Base-by-base conservation (phyloP, 2,888 invertebrate species). In the Bombylius discolor region DNA sequence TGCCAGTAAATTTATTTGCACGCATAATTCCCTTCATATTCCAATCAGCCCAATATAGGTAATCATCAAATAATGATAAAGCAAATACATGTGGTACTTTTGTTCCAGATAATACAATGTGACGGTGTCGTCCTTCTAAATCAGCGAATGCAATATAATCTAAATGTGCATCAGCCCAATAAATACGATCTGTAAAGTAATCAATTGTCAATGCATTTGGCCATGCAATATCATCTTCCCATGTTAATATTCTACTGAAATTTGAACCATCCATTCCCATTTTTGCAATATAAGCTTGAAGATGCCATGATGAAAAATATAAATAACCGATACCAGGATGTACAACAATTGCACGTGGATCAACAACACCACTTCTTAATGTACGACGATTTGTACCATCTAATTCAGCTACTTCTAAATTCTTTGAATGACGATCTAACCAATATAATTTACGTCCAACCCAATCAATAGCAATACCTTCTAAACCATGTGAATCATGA, bases 41-140 rank as follows among this genome's bases (percentile, higher is more conserved):
- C 98, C 99, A 99, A 70, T 99, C 99, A 1, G 96, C 93, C 96
- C 97, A 99, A 75, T 87, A 99, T 31, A 91, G 80, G 64, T 80
- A 85, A 66, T 97, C 95, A 67, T 97, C 98, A 70, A 99, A 97
- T 0, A 97, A 79, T 11, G 89, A 85, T 49, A 99, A 77, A 0
- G 97, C 96, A 66, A 96, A 99, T 0, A 97, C 94, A 70, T 99
- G 98, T 0, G 98, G 97, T 1, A 97, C 95, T 51, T 82, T 77
- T 5, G 78, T 72, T 0, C 92, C 92, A 0, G 87, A 85, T 4
- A 95, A 68, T 0, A 88, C 91, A 54, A 87, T 81, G 67, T 90
- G 89, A 5, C 92, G 79, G 68, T 93, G 86, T 61, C 81, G 82
- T 3, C 98, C 98, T 74, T 97, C 93, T 60, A 98, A 79, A 73